phyloP scores from a whole-genome alignment of 2,113 vertebrate genomes.

The Oplegnathus fasciatus region DNA sequence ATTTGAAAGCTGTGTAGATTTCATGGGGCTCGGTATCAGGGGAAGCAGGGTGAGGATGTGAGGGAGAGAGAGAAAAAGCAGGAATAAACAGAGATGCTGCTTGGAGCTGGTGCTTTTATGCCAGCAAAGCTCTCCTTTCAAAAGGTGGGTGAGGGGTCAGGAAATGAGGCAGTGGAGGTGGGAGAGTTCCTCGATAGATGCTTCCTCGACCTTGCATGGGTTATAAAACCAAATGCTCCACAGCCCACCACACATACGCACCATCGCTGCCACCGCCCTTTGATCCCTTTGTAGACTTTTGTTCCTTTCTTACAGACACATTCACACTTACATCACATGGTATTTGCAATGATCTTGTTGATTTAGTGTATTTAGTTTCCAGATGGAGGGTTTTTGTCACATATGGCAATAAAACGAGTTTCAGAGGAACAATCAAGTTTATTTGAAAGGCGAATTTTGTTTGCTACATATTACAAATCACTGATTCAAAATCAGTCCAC shows the following conservation, averaged over 20 bases:
- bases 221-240: conserved; percentile 49
- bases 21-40: conserved; percentile 71
- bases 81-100: conserved; percentile 72
- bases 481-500: not conserved
- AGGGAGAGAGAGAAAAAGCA: conserved; percentile 44
- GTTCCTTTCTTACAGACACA: conserved; percentile 5
- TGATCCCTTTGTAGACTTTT: not conserved
- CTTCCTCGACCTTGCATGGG: conserved; percentile 40
- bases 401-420: conserved; percentile 7
- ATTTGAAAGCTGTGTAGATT: conserved; percentile 82
- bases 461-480: no score
- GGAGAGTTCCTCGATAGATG: conserved; percentile 51
- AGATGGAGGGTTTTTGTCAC: conserved; percentile 20
- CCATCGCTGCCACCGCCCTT: not conserved
- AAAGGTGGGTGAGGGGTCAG: conserved; percentile 60
- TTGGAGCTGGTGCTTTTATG: conserved; percentile 74
- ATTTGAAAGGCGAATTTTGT: no score
- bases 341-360: not conserved
- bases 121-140: conserved; percentile 71
- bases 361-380: conserved; percentile 8
- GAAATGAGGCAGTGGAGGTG: conserved; percentile 45
- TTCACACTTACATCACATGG: not conserved
- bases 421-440: not conserved
- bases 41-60: conserved; percentile 54
- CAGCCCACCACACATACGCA: conserved; percentile 3